phyloP scores from a whole-genome alignment of 2,888 invertebrate species.

The Zygogramma bicolorata region DNA sequence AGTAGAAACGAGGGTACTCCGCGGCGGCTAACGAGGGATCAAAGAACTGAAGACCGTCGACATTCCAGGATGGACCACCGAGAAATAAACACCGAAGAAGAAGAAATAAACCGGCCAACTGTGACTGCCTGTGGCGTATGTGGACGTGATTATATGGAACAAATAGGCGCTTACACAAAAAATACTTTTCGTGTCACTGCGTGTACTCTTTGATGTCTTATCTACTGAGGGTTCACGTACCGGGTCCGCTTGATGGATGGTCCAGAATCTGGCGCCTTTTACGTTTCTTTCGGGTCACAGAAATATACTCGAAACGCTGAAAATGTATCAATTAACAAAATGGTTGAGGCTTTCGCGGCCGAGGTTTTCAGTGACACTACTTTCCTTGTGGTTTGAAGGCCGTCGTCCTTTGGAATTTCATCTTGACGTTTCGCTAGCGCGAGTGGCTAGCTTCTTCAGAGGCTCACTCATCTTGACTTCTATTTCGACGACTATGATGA shows the following conservation, averaged over 20 bases:
- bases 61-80: constrained; percentile 57
- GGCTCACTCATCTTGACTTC: no score
- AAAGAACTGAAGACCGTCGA: constrained; percentile 59
- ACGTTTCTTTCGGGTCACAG: neutral
- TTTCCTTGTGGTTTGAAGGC: no score
- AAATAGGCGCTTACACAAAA: constrained; percentile 47
- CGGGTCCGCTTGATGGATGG: neutral
- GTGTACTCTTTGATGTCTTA: constrained; percentile 40
- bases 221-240: constrained; percentile 11
- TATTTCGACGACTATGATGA: no score
- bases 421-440: no score
- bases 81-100: constrained; percentile 24
- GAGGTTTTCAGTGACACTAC: no score
- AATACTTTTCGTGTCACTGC: constrained; percentile 49
- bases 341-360: no score
- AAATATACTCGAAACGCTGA: neutral
- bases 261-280: neutral
- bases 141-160: constrained; percentile 60
- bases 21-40: constrained; percentile 54
- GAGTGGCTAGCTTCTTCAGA: no score
- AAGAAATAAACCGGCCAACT: constrained; percentile 32
- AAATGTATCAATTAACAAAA: neutral
- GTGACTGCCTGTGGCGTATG: constrained; percentile 56
- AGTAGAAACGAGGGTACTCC: constrained; percentile 56
- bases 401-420: no score